These are phyloP conservation scores for Thera britannica DNA, from an alignment of 2,888 invertebrate species.

Conservation along the genomic window DNA sequence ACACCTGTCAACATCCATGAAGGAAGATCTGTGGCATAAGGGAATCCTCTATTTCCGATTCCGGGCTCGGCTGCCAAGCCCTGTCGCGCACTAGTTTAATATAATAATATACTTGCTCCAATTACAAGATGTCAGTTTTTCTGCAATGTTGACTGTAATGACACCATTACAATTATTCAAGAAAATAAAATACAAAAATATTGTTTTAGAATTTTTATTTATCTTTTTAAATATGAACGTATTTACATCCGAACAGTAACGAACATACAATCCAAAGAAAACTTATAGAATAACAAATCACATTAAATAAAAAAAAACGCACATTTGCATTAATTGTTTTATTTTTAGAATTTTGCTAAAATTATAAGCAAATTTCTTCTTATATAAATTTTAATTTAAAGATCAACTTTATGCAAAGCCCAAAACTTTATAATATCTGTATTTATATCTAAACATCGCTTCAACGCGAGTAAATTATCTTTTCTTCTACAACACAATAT, in stretches of 20 bases:
- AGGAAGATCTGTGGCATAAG: too few species aligned
- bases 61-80: too few species aligned
- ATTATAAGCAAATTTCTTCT: conserved; percentile 19
- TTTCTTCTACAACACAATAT: conserved; percentile 43
- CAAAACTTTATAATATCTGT: conserved; percentile 24
- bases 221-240: conserved; percentile 58
- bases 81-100: too few species aligned
- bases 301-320: conserved; percentile 69
- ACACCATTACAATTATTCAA: background rate
- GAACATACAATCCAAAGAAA: conserved; percentile 68
- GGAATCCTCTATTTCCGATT: too few species aligned
- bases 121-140: too few species aligned
- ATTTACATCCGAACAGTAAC: conserved; percentile 73
- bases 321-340: conserved; percentile 48
- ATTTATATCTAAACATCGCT: conserved; percentile 40
- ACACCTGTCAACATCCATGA: too few species aligned
- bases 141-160: too few species aligned
- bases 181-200: conserved; percentile 34
- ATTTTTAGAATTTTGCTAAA: conserved; percentile 65
- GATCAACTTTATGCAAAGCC: conserved; percentile 35
- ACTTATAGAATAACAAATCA: conserved; percentile 73
- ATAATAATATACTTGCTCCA: too few species aligned
- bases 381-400: conserved; percentile 26
- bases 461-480: conserved; percentile 55
- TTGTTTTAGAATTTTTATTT: conserved; percentile 73